These are phyloP conservation scores for Enchytraeus crypticus DNA, from an alignment of 2,888 invertebrate genomes.

Conservation along the genomic window DNA sequence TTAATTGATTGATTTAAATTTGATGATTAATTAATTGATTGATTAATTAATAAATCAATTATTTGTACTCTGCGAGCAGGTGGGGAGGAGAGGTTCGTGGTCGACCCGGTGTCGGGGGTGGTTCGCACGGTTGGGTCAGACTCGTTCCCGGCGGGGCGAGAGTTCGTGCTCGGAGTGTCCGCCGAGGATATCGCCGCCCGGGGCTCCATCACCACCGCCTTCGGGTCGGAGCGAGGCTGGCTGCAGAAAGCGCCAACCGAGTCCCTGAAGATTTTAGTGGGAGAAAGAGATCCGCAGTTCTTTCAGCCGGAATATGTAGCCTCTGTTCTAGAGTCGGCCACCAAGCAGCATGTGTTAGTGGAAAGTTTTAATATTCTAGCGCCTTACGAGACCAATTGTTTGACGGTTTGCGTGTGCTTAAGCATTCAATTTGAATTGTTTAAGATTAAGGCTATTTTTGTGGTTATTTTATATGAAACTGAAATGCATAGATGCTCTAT, in stretches of 20 bases:
- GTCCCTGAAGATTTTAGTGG: constrained; percentile 70
- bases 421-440: too few relatives aligned
- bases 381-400: too few relatives aligned
- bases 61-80: too few relatives aligned
- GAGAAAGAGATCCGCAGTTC: constrained; percentile 92
- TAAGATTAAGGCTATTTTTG: too few relatives aligned
- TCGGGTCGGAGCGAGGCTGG: too few relatives aligned
- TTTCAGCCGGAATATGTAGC: constrained; percentile 89
- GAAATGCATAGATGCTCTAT: too few relatives aligned
- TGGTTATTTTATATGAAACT: too few relatives aligned
- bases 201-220: too few relatives aligned
- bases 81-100: constrained; percentile 68
- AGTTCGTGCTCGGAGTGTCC: constrained; percentile 89
- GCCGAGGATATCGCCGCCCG: constrained; percentile 60
- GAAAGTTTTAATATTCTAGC: neutral
- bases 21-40: neutral
- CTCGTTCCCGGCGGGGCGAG: constrained; percentile 63
- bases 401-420: too few relatives aligned
- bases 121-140: constrained; percentile 27
- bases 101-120: constrained; percentile 62
- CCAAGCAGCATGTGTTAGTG: neutral
- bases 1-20: neutral
- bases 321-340: constrained; percentile 74
- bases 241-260: constrained; percentile 36
- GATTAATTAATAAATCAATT: neutral